Percentiles rank a stretch among this genome's conserved stretches.
phyloP scores from a whole-genome alignment of 1,140 invertebrate species.

The Zaprionus ornatus region DNA sequence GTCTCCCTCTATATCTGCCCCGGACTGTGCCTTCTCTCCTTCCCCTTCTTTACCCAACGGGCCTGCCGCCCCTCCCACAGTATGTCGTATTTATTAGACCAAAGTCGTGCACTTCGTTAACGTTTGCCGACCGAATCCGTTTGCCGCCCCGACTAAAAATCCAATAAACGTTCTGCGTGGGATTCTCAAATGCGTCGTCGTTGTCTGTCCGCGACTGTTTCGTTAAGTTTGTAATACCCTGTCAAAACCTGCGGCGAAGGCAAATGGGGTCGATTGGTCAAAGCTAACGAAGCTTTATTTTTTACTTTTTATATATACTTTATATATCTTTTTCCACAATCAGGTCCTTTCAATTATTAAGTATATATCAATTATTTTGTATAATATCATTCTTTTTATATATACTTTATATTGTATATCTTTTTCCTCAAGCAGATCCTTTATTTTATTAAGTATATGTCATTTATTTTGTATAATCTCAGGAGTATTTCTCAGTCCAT shows the following conservation, averaged over 20 bases:
- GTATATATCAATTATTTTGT: not conserved
- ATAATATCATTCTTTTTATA: not conserved
- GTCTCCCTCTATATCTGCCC: not conserved
- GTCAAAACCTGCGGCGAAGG: not conserved
- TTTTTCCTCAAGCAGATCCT: not conserved
- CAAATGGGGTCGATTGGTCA: not conserved
- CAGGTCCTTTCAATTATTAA: not conserved
- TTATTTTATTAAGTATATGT: not conserved
- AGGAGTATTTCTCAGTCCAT: conserved; percentile 2
- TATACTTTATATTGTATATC: not conserved
- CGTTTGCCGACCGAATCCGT: conserved; percentile 55
- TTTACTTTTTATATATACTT: not conserved
- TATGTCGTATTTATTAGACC: conserved; percentile 67
- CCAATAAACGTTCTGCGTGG: conserved; percentile 70
- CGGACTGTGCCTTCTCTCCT: too few relatives aligned
- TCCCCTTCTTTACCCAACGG: not conserved
- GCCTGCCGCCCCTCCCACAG: not conserved
- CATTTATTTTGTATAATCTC: not conserved
- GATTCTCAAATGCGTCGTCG: conserved; percentile 67
- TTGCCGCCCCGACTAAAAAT: conserved; percentile 44
- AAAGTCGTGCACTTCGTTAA: conserved; percentile 80
- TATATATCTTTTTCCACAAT: not conserved
- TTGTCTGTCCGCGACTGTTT: conserved; percentile 11
- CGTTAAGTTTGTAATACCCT: conserved; percentile 19
- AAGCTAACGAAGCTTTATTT: not conserved